phyloP scores from a whole-genome alignment of 2,888 invertebrate species.

The Euplagia quadripunctaria region DNA sequence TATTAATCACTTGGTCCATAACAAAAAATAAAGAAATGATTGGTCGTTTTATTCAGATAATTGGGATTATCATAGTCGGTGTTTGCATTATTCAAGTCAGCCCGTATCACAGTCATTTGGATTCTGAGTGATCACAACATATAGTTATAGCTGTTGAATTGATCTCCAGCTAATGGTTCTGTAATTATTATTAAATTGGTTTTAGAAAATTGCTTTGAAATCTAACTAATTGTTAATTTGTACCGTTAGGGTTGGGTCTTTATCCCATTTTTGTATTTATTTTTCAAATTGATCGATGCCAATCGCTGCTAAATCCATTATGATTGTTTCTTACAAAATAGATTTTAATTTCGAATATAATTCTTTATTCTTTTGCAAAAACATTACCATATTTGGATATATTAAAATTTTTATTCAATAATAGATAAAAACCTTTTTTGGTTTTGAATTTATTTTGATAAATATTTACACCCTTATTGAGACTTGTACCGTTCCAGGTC shows the following conservation, averaged over 20 bases:
- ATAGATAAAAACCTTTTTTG: no score
- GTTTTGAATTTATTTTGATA: neutral
- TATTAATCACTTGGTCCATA: no score
- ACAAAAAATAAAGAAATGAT: neutral
- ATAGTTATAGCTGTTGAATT: neutral
- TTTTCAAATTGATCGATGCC: no score
- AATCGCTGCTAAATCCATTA: no score
- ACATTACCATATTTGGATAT: no score
- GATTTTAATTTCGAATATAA: no score
- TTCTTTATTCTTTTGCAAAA: no score
- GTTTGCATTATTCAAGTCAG: no score
- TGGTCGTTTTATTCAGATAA: neutral
- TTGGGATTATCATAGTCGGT: neutral
- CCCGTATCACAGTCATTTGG: neutral
- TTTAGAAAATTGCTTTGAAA: neutral
- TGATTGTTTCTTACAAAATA: no score
- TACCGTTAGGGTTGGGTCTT: neutral
- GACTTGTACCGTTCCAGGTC: constrained; percentile 25
- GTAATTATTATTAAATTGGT: neutral
- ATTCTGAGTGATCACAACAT: neutral
- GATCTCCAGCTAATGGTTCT: neutral
- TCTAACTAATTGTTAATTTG: neutral
- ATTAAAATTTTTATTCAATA: no score
- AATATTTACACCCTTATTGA: neutral
- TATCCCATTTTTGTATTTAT: neutral